Conservation (phyloP, 2,888 invertebrate genomes). For the Acanthosepion esculentum region DNA sequence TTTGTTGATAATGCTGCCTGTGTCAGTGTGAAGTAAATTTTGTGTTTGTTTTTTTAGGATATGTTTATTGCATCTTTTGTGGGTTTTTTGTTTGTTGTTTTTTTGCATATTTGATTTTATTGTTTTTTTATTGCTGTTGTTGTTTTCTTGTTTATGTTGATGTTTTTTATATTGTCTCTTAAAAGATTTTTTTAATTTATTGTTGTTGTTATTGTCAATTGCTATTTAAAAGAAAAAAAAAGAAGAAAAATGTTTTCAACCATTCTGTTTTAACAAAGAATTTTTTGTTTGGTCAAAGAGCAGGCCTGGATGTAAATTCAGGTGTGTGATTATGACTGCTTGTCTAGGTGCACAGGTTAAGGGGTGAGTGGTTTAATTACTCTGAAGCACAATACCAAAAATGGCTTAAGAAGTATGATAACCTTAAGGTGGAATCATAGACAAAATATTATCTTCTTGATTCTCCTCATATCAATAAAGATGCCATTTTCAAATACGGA, state of each 20-base stretch:
- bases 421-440: not conserved
- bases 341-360: not conserved
- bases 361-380: not conserved
- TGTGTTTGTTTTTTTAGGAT: not conserved
- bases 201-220: not conserved
- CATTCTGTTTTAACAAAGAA: not conserved
- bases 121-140: conserved; percentile 36
- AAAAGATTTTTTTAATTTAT: not conserved
- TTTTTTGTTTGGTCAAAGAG: not conserved
- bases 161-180: not conserved
- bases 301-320: not conserved
- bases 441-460: no score
- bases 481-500: no score
- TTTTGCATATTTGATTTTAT: conserved; percentile 35
- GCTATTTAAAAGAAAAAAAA: not conserved
- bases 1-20: not conserved
- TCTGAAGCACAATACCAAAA: not conserved
- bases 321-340: not conserved
- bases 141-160: conserved; percentile 16
- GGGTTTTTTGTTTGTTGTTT: not conserved
- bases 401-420: not conserved
- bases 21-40: conserved; percentile 24
- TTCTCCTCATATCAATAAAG: no score
- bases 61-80: conserved; percentile 33
- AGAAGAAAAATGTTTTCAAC: not conserved